phyloP scores from a whole-genome alignment of 1,140 invertebrate genomes.

The Aphelinus atriplicis region DNA sequence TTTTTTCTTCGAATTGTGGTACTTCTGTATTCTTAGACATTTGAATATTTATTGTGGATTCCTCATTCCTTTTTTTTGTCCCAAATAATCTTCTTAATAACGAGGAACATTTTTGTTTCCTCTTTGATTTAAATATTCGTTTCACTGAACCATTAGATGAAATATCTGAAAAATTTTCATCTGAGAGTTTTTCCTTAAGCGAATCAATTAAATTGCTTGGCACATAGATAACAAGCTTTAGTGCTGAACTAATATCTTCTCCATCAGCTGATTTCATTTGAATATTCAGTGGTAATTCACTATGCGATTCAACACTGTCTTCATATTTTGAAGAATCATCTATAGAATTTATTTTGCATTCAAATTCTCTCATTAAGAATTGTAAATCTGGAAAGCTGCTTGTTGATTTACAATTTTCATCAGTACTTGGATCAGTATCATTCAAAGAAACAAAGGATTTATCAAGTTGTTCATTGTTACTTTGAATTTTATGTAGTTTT shows the following conservation, averaged over 20 bases:
- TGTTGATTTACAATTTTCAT: not conserved
- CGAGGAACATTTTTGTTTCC: not conserved
- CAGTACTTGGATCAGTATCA: not conserved
- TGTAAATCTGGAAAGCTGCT: constrained; percentile 13
- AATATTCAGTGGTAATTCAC: not conserved
- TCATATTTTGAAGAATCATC: not conserved
- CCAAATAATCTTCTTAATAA: not conserved
- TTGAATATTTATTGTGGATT: not conserved
- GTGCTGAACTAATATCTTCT: not conserved
- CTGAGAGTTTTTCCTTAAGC: not conserved
- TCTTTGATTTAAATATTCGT: not conserved
- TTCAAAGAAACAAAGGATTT: not conserved
- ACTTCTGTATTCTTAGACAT: not conserved
- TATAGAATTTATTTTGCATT: constrained; percentile 3
- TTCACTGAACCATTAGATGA: not conserved
- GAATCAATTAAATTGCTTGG: not conserved
- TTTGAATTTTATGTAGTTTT: not conserved
- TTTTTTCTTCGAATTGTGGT: not conserved
- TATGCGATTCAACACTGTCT: no score
- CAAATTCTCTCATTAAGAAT: constrained; percentile 7
- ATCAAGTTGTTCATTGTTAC: not conserved
- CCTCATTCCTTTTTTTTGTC: constrained; percentile 15
- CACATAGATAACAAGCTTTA: constrained; percentile 19
- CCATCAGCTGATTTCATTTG: no score
- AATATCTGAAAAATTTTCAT: not conserved